Base-by-base conservation (phyloP, 2,888 invertebrate species). In the Stenolophus ochropezus region DNA sequence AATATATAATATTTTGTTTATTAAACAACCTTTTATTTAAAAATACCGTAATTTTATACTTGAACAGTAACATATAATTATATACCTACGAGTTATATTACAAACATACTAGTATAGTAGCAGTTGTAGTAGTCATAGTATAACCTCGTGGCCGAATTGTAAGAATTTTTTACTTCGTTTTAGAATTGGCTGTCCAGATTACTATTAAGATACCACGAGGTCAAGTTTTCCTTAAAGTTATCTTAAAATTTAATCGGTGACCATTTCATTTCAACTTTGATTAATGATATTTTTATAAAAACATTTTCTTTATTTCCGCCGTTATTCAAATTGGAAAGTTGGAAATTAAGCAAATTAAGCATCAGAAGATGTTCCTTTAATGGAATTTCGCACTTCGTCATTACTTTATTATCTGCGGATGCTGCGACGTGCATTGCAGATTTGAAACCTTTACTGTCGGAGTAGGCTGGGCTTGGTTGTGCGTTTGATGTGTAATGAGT, bases 401-500 rank as follows among this genome's bases (percentile, higher is more conserved):
- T 42, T 42, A 42, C 33, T 42, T 42, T 42, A 42, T 42, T 42
- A 42, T 42, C 33, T 42, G 33, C 8, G 4, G 33, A 6, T 1
- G 8, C 33, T 42, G 33, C 11, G 33, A 42, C 33, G 33, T 42
- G 33, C 33, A 42, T 42, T 42, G 33, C 33, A 42, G 11, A 42
- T 42, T 42, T 42, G 33, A 42, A 42, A 11, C 33, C 33, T 42
- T 42, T 42, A n/a, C n/a, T n/a, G n/a, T n/a, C n/a, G n/a, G n/a
- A n/a, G n/a, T n/a, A n/a, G n/a, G n/a, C n/a, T n/a, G n/a, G n/a
- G n/a, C n/a, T n/a, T 42, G 8, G 33, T 11, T 42, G 33, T 8
- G 33, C 51, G 51, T 51, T 18, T 18, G 16, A 56, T 20, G 33
- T 42, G 33, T 74, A 74, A 74, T 74, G 74, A 74, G n/a, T 74